Conservation (phyloP, 30 jellyfish, hydroid and myxozoan species). For the Sanderia malayensis region DNA sequence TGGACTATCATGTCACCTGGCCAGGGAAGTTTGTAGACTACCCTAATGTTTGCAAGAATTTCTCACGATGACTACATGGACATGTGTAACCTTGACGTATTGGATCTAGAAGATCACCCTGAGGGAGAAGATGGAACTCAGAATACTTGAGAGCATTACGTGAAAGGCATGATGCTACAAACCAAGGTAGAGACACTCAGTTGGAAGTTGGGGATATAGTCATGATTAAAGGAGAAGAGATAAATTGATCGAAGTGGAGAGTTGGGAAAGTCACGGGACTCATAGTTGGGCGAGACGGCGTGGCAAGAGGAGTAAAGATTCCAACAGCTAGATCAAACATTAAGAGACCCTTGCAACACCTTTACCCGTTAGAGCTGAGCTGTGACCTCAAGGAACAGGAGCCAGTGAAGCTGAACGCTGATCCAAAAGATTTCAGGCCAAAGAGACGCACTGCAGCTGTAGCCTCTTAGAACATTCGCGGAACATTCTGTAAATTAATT, state of each 20-base stretch:
- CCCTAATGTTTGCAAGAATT: no score
- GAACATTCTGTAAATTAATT: no score
- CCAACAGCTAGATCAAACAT: neutral
- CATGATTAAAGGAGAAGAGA: no score
- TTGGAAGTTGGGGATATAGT: no score
- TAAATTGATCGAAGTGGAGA: neutral
- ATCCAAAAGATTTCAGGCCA: neutral
- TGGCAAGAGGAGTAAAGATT: neutral
- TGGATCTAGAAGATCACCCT: no score
- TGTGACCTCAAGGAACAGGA: neutral
- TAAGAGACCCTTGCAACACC: neutral
- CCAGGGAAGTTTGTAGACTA: no score
- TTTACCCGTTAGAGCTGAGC: neutral
- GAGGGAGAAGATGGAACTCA: neutral
- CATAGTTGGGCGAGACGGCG: neutral
- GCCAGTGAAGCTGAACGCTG: neutral
- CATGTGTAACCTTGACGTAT: no score
- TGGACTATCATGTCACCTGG: no score
- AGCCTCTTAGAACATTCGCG: no score
- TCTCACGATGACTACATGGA: no score
- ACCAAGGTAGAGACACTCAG: neutral
- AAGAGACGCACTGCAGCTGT: neutral
- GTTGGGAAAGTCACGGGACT: neutral
- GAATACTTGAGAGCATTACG: neutral
- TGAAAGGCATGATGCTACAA: neutral